Evolutionary conservation across 1,140 invertebrate genomes (phyloP), one percentile per base, ranked within the genome.

Genomic region (Nylanderia fulva): DNA sequence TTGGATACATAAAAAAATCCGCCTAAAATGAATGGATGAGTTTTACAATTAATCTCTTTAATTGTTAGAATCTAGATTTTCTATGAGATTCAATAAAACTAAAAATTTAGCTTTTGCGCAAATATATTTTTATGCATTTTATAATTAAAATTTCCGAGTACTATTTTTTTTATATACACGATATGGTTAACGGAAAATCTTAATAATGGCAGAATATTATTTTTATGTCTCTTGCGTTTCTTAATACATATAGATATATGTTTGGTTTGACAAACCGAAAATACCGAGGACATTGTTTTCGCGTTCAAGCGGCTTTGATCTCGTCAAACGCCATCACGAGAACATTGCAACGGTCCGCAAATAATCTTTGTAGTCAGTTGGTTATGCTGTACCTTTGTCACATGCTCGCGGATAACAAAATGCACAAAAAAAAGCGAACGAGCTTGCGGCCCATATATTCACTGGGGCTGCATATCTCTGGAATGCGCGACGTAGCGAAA

Each of bases 291-390:
- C n/a, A 18, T 66, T 66, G 61, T 48, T 66, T 79, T 36, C 21
- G 7, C 33, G 18, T 45, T 54, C n/a, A 13, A 27, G 5, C 21
- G n/a, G 68, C 58, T 84, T 84, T 84, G 82, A 84, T 64, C 82
- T 75, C 71, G 71, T 84, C 69, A 84, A 76, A 76, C 64, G 33
- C 33, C 58, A 74, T 75, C 72, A 18, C 48, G 72, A 75, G 48
- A 48, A 60, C 71, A 56, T 24, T 71, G 52, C 39, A 60, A 39
- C 45, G 45, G 15, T 68, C 27, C 45, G 24, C 76, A 56, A 84
- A 45, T 45, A 77, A 74, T 74, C 71, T 84, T 84, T 84, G 71
- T 52, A 75, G 56, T 68, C 42, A 75, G 36, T 36, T 27, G 80
- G 56, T 72, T 39, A 74, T 13, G 24, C 15, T 56, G 60, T 42